A percentile compares a stretch with the other conserved stretches of the same genome.
These are phyloP conservation scores for Leptodactylus fuscus DNA, from an alignment of 2,113 vertebrate species.

Conservation along the genomic window DNA sequence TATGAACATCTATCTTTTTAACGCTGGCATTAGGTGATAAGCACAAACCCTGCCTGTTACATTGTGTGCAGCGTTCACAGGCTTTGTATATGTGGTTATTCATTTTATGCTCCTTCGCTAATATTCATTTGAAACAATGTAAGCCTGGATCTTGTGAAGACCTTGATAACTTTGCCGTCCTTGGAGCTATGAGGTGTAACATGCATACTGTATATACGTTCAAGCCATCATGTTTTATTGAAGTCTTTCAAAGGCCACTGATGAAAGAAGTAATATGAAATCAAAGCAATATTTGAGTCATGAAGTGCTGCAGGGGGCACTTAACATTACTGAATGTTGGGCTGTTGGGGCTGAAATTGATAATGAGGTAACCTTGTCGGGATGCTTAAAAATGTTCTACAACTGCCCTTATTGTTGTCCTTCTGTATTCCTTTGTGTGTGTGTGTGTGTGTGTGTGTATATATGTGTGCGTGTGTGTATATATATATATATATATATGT, in stretches of 20 bases:
- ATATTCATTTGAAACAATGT: conserved; percentile 8
- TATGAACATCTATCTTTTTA: conserved; percentile 41
- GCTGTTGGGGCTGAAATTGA: not conserved
- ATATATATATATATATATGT: too few relatives aligned
- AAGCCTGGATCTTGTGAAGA: not conserved
- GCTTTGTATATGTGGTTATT: not conserved
- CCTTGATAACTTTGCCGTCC: conserved; percentile 40
- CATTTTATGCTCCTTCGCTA: not conserved
- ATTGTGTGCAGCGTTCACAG: not conserved
- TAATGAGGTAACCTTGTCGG: not conserved
- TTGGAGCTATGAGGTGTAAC: conserved; percentile 31
- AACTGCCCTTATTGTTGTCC: not conserved
- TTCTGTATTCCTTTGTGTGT: too few relatives aligned
- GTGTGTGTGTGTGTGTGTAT: too few relatives aligned
- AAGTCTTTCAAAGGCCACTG: conserved; percentile 40
- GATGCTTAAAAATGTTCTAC: not conserved
- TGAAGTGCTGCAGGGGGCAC: conserved; percentile 23
- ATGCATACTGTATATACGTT: conserved; percentile 4
- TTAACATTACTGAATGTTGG: conserved; percentile 2
- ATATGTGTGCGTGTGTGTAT: too few relatives aligned
- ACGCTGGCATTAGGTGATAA: conserved; percentile 24
- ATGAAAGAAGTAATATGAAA: conserved; percentile 14
- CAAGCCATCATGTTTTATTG: conserved; percentile 15
- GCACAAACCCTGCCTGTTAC: conserved; percentile 23
- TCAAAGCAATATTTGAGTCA: not conserved